phyloP scores from a whole-genome alignment of 2,888 invertebrate genomes.

The Didymodactylos carnosus region DNA sequence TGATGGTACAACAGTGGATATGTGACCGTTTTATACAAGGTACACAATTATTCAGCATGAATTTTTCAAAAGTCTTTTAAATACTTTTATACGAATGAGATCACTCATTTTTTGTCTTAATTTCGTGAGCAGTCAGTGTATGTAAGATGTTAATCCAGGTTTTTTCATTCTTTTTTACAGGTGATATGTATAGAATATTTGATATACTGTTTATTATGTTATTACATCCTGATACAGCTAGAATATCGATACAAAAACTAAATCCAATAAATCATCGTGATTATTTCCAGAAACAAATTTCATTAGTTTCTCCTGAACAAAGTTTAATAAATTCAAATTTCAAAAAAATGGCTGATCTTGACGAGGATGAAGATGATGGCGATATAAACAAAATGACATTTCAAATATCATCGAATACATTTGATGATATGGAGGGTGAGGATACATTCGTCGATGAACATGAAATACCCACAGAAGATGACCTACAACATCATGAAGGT shows the following conservation, averaged over 20 bases:
- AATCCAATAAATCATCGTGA: slow-evolving; percentile 21
- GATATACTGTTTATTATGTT: slow-evolving; percentile 56
- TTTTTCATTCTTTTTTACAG: slow-evolving; percentile 32
- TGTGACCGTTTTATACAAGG: not conserved
- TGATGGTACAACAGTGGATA: not conserved
- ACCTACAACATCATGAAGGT: not conserved
- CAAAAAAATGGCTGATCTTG: slow-evolving; percentile 21
- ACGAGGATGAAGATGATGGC: slow-evolving; percentile 28
- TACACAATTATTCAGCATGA: not conserved
- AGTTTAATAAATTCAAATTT: not conserved
- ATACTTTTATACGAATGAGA: too few species aligned
- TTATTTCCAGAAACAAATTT: slow-evolving; percentile 20
- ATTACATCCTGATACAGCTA: slow-evolving; percentile 54
- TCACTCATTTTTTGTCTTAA: too few species aligned
- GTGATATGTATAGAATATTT: slow-evolving; percentile 45
- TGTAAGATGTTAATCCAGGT: too few species aligned
- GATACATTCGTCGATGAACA: not conserved
- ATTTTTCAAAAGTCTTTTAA: not conserved
- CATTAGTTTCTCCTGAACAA: not conserved
- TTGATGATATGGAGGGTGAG: slow-evolving; percentile 19
- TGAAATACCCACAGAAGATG: not conserved
- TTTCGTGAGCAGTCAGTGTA: too few species aligned
- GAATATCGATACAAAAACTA: slow-evolving; percentile 49
- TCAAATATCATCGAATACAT: not conserved
- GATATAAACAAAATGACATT: slow-evolving; percentile 15